Evolutionary conservation across 2,113 vertebrate genomes (phyloP).

Genomic region (Electrona antarctica): DNA sequence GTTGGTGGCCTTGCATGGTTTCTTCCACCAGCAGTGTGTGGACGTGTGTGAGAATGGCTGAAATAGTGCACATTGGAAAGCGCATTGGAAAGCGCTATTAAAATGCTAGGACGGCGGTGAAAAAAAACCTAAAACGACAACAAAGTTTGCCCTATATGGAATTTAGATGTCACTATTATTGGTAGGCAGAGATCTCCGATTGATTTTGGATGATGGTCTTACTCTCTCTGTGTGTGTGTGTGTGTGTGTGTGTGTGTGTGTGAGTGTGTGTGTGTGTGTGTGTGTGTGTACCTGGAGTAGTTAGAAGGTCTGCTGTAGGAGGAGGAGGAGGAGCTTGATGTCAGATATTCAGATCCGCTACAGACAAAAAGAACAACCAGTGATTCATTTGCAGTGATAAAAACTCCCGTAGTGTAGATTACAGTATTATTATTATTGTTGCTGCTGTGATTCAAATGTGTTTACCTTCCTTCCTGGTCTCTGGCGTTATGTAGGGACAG

Average conservation of each 20-base stretch:
- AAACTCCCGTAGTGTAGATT: background rate
- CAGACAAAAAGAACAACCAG: constrained; percentile 19
- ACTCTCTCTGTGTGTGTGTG: no score
- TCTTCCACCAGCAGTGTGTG: no score
- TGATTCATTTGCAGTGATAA: background rate
- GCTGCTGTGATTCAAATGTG: background rate
- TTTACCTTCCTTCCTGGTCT: constrained; percentile 63
- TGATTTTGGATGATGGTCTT: no score
- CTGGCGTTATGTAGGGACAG: constrained; percentile 57
- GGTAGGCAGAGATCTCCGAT: background rate
- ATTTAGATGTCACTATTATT: background rate
- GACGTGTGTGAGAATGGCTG: no score
- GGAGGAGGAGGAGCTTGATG: constrained; percentile 68
- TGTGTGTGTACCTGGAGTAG: constrained; percentile 62
- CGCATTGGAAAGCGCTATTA: no score
- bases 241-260: background rate
- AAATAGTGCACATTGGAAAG: no score
- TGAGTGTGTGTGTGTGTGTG: background rate
- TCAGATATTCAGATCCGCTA: constrained; percentile 61
- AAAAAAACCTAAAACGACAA: no score
- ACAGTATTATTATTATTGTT: background rate
- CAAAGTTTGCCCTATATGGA: no score
- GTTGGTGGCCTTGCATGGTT: no score
- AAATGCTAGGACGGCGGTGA: no score
- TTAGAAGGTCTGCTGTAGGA: constrained; percentile 71